Conservation (phyloP, 2,797 vertebrate species). For the Scomberomorus guttatus region DNA sequence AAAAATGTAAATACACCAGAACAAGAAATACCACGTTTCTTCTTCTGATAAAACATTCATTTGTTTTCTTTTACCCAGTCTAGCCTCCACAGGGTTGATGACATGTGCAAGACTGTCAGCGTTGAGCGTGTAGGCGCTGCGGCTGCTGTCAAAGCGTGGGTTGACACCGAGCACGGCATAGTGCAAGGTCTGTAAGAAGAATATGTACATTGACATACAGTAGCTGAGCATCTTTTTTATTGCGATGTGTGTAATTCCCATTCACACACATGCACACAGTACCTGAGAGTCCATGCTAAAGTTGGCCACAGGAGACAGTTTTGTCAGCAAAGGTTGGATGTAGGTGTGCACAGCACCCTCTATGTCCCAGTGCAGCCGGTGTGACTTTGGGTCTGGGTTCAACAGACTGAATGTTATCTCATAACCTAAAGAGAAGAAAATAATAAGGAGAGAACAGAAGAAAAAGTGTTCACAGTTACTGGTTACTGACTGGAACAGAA, state of each 20-base stretch:
- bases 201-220: not conserved
- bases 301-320: conserved; percentile 91
- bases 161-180: conserved; percentile 94
- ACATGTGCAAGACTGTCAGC: conserved; percentile 94
- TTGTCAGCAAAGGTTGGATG: conserved; percentile 92
- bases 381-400: conserved; percentile 96
- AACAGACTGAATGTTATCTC: conserved; percentile 98
- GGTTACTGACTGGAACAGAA: not conserved
- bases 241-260: not conserved
- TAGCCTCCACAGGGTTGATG: conserved; percentile 97
- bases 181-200: conserved; percentile 89
- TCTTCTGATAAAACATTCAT: not conserved
- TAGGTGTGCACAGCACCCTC: conserved; percentile 89
- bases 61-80: conserved; percentile 88
- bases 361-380: conserved; percentile 93
- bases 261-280: conserved; percentile 32
- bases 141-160: conserved; percentile 90
- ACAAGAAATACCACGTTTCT: not conserved
- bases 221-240: conserved; percentile 4
- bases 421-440: conserved; percentile 85
- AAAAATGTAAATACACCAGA: not conserved
- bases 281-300: conserved; percentile 98
- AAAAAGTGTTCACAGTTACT: not conserved
- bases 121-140: conserved; percentile 89
- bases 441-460: not conserved